Evolutionary conservation across 1,140 invertebrate species (phyloP).

Genomic region (Trialeurodes vaporariorum): DNA sequence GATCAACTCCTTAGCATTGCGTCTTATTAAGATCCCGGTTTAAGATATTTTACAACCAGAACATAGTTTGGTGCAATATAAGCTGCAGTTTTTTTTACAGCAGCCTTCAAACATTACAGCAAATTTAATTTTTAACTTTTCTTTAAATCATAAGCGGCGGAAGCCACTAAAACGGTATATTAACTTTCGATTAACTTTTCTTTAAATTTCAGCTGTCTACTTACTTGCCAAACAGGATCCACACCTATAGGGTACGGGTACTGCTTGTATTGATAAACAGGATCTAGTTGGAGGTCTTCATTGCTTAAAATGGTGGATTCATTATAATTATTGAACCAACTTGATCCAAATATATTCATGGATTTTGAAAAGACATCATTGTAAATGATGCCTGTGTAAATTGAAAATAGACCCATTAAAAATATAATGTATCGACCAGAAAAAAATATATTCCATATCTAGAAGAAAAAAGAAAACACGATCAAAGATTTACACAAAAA

Average conservation of each 20-base stretch:
- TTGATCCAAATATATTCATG: conserved; percentile 83
- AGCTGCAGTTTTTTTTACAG: too few species aligned
- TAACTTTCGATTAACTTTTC: background rate
- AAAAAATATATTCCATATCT: conserved; percentile 96
- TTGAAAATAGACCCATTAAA: conserved; percentile 93
- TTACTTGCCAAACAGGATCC: conserved; percentile 76
- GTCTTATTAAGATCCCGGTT: too few species aligned
- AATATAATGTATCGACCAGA: conserved; percentile 94
- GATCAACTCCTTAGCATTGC: too few species aligned
- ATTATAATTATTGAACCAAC: conserved; percentile 55
- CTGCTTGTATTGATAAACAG: conserved; percentile 42
- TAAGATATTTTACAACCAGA: too few species aligned
- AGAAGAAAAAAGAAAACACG: conserved; percentile 21
- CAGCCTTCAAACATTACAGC: too few species aligned
- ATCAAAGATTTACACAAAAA: background rate
- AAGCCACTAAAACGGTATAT: background rate
- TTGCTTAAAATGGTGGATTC: conserved; percentile 37
- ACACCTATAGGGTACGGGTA: conserved; percentile 73
- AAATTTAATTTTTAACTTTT: too few species aligned
- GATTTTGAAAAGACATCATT: conserved; percentile 97
- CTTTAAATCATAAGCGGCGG: too few species aligned
- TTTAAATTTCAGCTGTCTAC: conserved; percentile 10
- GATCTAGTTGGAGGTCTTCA: conserved; percentile 50
- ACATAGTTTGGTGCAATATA: too few species aligned
- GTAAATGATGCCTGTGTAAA: conserved; percentile 96